These are phyloP conservation scores for Myopa tessellatipennis DNA, from an alignment of 2,888 invertebrate genomes.

Conservation along the genomic window DNA sequence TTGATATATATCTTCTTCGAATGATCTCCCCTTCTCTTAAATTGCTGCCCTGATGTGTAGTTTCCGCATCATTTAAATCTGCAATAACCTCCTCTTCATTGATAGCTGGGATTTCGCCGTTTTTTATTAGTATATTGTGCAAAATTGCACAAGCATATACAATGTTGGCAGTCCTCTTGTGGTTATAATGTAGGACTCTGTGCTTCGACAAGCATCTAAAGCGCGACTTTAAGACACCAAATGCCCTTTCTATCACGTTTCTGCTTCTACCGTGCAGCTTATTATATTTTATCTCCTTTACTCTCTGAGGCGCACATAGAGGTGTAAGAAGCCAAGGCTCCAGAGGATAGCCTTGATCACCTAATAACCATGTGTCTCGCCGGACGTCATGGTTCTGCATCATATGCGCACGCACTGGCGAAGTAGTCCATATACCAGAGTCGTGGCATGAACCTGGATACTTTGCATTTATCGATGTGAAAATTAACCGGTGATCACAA, in stretches of 20 bases:
- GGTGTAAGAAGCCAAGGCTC: conserved; percentile 10
- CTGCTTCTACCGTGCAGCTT: not conserved
- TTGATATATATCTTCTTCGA: too few relatives aligned
- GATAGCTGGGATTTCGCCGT: not conserved
- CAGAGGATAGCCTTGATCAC: conserved; percentile 10
- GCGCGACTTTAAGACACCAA: conserved; percentile 13
- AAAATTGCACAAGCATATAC: not conserved
- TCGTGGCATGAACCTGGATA: not conserved
- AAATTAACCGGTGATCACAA: not conserved
- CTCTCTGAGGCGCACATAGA: not conserved
- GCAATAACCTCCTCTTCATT: too few relatives aligned
- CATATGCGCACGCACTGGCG: not conserved
- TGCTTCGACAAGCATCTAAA: not conserved
- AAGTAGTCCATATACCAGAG: not conserved
- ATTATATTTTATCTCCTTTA: not conserved
- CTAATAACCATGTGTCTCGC: not conserved
- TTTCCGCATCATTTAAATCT: too few relatives aligned
- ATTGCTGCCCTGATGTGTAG: too few relatives aligned
- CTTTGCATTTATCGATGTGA: not conserved
- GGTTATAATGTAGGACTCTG: not conserved
- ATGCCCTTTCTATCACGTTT: conserved; percentile 9
- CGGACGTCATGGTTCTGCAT: not conserved
- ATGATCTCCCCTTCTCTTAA: too few relatives aligned
- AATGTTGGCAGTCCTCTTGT: not conserved
- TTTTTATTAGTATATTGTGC: not conserved